phyloP scores from a whole-genome alignment of 2,113 vertebrate species.

The Camelus bactrianus region DNA sequence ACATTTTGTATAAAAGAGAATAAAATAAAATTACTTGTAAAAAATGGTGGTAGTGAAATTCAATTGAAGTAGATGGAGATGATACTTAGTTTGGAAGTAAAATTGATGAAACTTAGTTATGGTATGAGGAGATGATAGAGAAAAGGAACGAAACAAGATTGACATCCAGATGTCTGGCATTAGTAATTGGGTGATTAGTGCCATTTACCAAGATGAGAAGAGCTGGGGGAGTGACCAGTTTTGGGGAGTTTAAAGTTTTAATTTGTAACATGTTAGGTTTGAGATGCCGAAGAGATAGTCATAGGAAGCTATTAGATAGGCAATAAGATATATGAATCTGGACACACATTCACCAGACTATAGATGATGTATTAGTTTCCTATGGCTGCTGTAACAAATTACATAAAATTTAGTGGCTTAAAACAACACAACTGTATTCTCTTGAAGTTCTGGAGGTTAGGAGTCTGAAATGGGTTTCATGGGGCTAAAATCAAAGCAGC shows the following conservation, averaged over 20 bases:
- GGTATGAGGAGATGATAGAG: not conserved
- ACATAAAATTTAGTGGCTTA: not conserved
- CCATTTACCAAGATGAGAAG: conserved; percentile 25
- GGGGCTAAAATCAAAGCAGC: not conserved
- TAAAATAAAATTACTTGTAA: not conserved
- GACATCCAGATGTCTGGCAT: not conserved
- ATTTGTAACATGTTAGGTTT: not conserved
- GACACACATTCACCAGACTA: not conserved
- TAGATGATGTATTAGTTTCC: not conserved
- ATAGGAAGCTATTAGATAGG: not conserved
- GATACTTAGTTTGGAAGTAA: not conserved
- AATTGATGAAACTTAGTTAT: not conserved
- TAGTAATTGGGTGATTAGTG: not conserved
- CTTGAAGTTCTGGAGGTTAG: not conserved
- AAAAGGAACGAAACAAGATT: not conserved
- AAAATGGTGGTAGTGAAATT: conserved; percentile 23
- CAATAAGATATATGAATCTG: not conserved
- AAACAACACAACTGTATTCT: conserved; percentile 4
- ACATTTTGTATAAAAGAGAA: not conserved
- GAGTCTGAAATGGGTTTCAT: not conserved
- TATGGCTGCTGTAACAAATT: not conserved
- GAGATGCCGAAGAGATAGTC: not conserved
- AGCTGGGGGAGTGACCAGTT: not conserved
- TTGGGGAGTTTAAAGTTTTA: conserved; percentile 15
- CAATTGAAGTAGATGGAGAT: not conserved